phyloP scores from a whole-genome alignment of 2,797 vertebrate species.

The Pempheris klunzingeri region DNA sequence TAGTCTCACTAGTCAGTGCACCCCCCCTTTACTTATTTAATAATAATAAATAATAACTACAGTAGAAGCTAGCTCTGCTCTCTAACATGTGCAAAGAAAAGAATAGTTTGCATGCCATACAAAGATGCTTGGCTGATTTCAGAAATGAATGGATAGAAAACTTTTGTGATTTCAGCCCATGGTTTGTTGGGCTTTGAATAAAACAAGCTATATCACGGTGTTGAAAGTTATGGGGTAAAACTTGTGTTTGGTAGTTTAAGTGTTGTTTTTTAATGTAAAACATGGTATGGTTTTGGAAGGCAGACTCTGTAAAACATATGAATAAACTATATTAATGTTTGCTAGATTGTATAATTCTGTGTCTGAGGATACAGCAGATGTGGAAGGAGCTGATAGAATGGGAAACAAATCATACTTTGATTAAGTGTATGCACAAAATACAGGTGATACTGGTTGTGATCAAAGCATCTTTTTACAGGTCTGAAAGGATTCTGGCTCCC shows the following conservation, averaged over 20 bases:
- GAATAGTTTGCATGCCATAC: conserved; percentile 8
- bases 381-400: conserved; percentile 13
- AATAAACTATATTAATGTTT: background rate
- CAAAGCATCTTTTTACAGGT: conserved; percentile 12
- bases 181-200: conserved; percentile 17
- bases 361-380: conserved; percentile 1
- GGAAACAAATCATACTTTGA: conserved; percentile 27
- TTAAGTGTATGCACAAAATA: conserved; percentile 14
- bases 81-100: conserved; percentile 3
- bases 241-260: background rate
- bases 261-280: too few relatives aligned
- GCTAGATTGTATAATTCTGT: background rate
- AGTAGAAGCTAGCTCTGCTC: conserved; percentile 4
- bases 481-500: conserved; percentile 17
- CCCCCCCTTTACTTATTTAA: background rate
- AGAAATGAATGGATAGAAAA: conserved; percentile 17
- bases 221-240: background rate
- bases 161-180: conserved; percentile 4
- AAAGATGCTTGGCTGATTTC: conserved; percentile 19
- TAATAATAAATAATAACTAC: background rate
- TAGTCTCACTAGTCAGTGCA: background rate
- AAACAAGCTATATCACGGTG: background rate
- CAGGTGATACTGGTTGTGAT: conserved; percentile 25
- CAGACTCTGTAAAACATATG: background rate
- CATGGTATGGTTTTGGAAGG: background rate